Evolutionary conservation across 2,113 vertebrate genomes (phyloP), one percentile per base, ranked within the genome.

Genomic region (Pterocles gutturalis): DNA sequence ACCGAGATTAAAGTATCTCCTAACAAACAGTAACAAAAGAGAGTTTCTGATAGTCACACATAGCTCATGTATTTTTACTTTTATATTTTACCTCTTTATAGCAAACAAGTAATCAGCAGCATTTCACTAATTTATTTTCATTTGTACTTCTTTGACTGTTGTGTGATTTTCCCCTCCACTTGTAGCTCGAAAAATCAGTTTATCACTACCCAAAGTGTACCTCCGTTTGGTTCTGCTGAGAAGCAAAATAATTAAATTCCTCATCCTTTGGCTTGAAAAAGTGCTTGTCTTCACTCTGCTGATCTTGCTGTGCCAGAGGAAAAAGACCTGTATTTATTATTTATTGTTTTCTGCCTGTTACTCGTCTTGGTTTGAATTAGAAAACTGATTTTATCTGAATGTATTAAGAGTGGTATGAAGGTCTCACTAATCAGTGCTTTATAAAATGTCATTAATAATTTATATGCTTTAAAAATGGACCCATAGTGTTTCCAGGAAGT

Each of bases 391-490:
- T 94, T 69, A 67, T 77, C 9, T 72, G 65, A 72, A 72, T 41
- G 38, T 62, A 72, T 48, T 83, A 55, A 58, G 85, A 83, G 28
- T 31, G 31, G 17, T 22, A 41, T 16, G 62, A 83, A 88, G 24
- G 16, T 10, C 41, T 80, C 41, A 49, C 31, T 83, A 93, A 93
- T 64, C 72, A 62, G 36, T 69, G 19, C 28, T 83, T 93, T 89
- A 88, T 72, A 94, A 94, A 80, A 72, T 49, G 58, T 17, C 46
- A 65, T 84, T 66, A 75, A 77, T 90, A 93, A 94, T 91, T 95
- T 85, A 91, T 22, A 33, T 45, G 22, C 29, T 73, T 91, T 83
- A 83, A 70, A 51, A 90, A 73, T 3, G 5, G 34, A 83, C 3
- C 8, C 24, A 83, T 53, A 83, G 12, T 4, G 3, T 49, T 96